phyloP scores from a whole-genome alignment of 1,140 invertebrate genomes.

The Lepidurus apus region DNA sequence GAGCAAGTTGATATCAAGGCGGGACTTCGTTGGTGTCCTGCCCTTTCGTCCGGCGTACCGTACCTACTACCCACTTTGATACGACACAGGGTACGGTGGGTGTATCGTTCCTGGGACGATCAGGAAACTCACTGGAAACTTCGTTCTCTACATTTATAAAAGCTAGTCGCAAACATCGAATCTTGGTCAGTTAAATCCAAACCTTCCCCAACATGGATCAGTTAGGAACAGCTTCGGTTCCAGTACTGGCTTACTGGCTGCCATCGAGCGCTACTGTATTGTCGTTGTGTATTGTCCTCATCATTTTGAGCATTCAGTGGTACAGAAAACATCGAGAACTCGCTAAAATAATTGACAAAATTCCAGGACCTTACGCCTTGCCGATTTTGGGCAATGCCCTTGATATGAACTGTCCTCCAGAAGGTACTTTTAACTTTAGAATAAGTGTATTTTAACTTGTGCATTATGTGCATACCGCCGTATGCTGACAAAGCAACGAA shows the following conservation, averaged over 20 bases:
- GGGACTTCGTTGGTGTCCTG: too few species aligned
- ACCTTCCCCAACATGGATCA: not conserved
- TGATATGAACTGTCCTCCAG: not conserved
- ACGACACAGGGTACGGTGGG: not conserved
- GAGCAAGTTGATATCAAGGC: too few species aligned
- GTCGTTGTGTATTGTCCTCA: not conserved
- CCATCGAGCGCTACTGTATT: not conserved
- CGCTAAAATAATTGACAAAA: not conserved
- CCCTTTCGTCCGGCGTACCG: not conserved
- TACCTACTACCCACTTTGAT: not conserved
- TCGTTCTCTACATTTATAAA: slow-evolving; percentile 7
- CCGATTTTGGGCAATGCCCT: slow-evolving; percentile 23
- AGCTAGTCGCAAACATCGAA: not conserved
- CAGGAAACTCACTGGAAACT: not conserved
- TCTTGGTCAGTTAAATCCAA: not conserved
- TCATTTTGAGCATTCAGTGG: not conserved
- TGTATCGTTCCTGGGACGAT: not conserved
- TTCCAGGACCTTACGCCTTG: not conserved
- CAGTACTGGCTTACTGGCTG: not conserved
- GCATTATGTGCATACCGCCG: too few species aligned
- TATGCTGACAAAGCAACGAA: not conserved
- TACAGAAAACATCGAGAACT: slow-evolving; percentile 5
- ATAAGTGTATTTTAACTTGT: too few species aligned
- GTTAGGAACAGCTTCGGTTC: not conserved
- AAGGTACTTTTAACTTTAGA: not conserved